phyloP scores from a whole-genome alignment of 2,797 vertebrate genomes.

The Xenentodon cancila region DNA sequence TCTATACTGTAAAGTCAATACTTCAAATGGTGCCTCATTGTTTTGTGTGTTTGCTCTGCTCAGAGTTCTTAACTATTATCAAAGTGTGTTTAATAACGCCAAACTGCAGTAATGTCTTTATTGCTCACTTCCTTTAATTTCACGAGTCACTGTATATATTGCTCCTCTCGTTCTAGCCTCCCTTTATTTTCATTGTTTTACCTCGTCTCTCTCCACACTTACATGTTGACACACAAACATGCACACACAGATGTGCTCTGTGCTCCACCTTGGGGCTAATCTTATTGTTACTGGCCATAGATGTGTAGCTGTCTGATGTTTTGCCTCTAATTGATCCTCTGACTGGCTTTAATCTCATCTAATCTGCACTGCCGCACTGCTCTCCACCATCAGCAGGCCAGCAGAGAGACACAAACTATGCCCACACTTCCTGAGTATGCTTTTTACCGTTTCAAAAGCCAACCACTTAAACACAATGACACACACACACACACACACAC shows the following conservation, averaged over 20 bases:
- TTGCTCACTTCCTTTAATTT: too few relatives aligned
- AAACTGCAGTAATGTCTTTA: neutral
- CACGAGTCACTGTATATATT: neutral
- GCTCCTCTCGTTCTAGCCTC: conserved; percentile 7
- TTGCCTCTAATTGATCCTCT: conserved; percentile 86
- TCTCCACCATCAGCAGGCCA: conserved; percentile 71
- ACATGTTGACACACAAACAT: conserved; percentile 14
- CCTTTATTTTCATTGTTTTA: conserved; percentile 28
- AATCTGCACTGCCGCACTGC: conserved; percentile 79
- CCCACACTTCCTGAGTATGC: conserved; percentile 20
- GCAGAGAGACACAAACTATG: conserved; percentile 40
- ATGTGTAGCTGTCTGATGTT: conserved; percentile 82
- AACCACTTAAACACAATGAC: too few relatives aligned
- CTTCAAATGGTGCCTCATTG: too few relatives aligned
- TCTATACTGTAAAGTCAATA: too few relatives aligned
- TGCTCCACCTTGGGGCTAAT: conserved; percentile 77
- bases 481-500: too few relatives aligned
- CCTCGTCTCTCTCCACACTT: conserved; percentile 10
- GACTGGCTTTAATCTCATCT: conserved; percentile 86
- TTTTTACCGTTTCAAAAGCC: too few relatives aligned
- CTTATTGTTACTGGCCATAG: conserved; percentile 76
- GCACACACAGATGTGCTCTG: conserved; percentile 47
- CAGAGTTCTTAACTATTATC: too few relatives aligned
- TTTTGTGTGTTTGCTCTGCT: too few relatives aligned
- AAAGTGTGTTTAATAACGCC: too few relatives aligned